These are phyloP conservation scores for Andrena trimmerana DNA, from an alignment of 2,888 invertebrate genomes.

Conservation along the genomic window DNA sequence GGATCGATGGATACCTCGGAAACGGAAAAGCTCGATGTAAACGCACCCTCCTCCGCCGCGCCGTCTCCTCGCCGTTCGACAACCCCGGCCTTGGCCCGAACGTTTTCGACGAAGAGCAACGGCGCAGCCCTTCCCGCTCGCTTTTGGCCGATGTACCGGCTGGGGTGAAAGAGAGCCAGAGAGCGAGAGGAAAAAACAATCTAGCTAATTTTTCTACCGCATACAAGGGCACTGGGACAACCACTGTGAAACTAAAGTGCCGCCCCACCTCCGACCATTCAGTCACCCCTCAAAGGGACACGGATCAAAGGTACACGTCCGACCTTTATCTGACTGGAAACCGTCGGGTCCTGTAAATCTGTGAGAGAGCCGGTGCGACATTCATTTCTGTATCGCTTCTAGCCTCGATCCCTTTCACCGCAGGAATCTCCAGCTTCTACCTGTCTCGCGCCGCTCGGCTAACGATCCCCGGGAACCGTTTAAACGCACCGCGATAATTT, in stretches of 20 bases:
- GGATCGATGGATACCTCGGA: slow-evolving; percentile 71
- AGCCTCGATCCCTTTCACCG: slow-evolving; percentile 33
- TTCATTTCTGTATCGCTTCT: slow-evolving; percentile 21
- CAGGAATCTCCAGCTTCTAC: slow-evolving; percentile 17
- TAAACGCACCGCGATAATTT: not conserved
- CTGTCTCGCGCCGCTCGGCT: not conserved
- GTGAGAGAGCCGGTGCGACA: slow-evolving; percentile 27
- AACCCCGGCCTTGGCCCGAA: slow-evolving; percentile 58
- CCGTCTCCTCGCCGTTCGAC: not conserved
- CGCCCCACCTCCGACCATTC: slow-evolving; percentile 65
- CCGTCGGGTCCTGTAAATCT: slow-evolving; percentile 44
- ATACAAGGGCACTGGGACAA: slow-evolving; percentile 78
- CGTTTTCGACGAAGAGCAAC: slow-evolving; percentile 61
- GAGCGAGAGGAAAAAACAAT: slow-evolving; percentile 69
- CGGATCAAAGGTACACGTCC: slow-evolving; percentile 67
- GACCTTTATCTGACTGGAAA: slow-evolving; percentile 65
- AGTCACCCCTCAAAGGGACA: slow-evolving; percentile 66
- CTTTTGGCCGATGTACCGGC: slow-evolving; percentile 42
- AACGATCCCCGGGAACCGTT: not conserved
- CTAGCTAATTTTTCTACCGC: slow-evolving; percentile 77
- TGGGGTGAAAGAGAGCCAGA: not conserved
- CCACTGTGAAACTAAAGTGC: slow-evolving; percentile 66
- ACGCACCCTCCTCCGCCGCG: slow-evolving; percentile 49
- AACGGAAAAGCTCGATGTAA: slow-evolving; percentile 71
- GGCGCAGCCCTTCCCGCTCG: slow-evolving; percentile 49